Base-by-base conservation (phyloP, 2,797 vertebrate species). In the Xenopus petersii region DNA sequence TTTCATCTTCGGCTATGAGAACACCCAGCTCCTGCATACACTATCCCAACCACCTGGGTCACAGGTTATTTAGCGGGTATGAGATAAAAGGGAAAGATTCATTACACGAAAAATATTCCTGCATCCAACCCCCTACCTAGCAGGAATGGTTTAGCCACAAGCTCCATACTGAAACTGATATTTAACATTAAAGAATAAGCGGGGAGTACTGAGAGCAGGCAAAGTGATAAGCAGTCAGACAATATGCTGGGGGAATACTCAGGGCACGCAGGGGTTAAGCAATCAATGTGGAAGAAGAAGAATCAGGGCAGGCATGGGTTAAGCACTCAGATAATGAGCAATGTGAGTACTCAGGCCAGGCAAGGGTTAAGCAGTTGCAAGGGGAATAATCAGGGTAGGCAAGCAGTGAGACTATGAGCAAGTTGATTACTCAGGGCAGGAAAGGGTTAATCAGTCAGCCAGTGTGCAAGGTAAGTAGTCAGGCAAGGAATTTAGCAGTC, bases 131-230 rank as follows among this genome's bases (percentile, higher is more conserved):
- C 21, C 71, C 21, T 10, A n/a, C 12, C 0, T 42, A 49, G 60
- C 59, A 59, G 60, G 33, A 62, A 55, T 75, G 59, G 67, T 75
- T 48, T 21, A 36, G 13, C 12, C 73, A 17, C 47, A 62, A 48
- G 24, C 47, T 59, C 54, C 46, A 68, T 68, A 75, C 65, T 75
- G 24, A 46, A 4, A 36, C 33, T 36, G 66, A 49, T 49, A 2
- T 10, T 49, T 49, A 49, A 49, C 48, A 49, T 49, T 49, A 49
- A 49, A 11, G 10, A 10, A 49, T 49, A 9, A 2, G 48, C 48
- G 13, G 48, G 48, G 54, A n/a, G 54, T 16, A 9, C 48, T 11
- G 3, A 55, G 54, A 4, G 54, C 54, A 55, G 16, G 16, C 11
- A 55, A n/a, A 13, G 54, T 2, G 3, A 21, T 55, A 15, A 55